A percentile compares a stretch with the other conserved stretches of the same genome.
phyloP scores from a whole-genome alignment of 2,888 invertebrate genomes.

The Xiphydria camelus region DNA sequence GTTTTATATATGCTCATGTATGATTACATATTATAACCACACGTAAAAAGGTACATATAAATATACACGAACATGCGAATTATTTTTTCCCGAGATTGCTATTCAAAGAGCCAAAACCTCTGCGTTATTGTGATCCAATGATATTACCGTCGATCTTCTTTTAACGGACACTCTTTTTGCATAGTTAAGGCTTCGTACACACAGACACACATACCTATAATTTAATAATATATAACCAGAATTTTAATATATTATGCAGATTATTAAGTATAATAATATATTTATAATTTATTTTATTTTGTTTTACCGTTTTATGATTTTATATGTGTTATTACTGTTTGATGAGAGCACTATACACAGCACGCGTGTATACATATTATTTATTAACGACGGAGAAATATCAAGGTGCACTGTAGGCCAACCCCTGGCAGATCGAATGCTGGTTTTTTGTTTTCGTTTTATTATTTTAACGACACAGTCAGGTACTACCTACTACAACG shows the following conservation, averaged over 20 bases:
- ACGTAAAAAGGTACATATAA: slow-evolving; percentile 4
- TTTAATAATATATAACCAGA: slow-evolving; percentile 49
- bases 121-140: slow-evolving; percentile 50
- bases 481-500: slow-evolving; percentile 10
- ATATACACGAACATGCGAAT: slow-evolving; percentile 7
- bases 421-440: slow-evolving; percentile 20
- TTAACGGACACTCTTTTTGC: too few relatives aligned
- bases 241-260: slow-evolving; percentile 56
- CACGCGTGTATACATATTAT: slow-evolving; percentile 19
- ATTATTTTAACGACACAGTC: slow-evolving; percentile 13
- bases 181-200: slow-evolving; percentile 35
- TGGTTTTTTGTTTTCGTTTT: slow-evolving; percentile 8
- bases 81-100: slow-evolving; percentile 37
- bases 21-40: too few relatives aligned
- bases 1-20: too few relatives aligned
- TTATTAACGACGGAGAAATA: slow-evolving; percentile 26
- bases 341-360: slow-evolving; percentile 26
- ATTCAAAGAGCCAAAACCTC: slow-evolving; percentile 54
- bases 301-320: slow-evolving; percentile 58
- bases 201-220: slow-evolving; percentile 40
- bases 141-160: slow-evolving; percentile 44
- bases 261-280: slow-evolving; percentile 52
- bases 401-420: slow-evolving; percentile 32
- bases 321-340: slow-evolving; percentile 54
- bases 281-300: slow-evolving; percentile 57